Evolutionary conservation across 2,113 vertebrate species (phyloP).

Genomic region (Diadophis punctatus): DNA sequence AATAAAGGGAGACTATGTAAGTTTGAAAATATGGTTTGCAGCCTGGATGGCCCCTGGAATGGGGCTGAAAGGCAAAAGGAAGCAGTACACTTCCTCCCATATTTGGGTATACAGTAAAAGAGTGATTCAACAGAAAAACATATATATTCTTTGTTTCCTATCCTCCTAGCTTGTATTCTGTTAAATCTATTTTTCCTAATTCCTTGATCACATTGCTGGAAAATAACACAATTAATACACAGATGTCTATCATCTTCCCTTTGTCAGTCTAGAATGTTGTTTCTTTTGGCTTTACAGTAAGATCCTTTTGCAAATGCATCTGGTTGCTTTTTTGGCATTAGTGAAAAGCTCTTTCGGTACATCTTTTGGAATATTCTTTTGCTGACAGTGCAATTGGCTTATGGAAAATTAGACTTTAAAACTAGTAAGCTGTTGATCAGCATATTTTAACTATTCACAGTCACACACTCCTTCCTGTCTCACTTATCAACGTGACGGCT

Average conservation of each 20-base stretch:
- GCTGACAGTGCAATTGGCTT: background rate
- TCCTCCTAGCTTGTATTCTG: slow-evolving; percentile 19
- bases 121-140: too few species aligned
- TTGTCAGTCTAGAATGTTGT: background rate
- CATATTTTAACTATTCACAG: slow-evolving; percentile 21
- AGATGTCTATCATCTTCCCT: background rate
- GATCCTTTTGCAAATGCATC: slow-evolving; percentile 5
- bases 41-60: too few species aligned
- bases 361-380: background rate
- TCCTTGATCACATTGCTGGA: slow-evolving; percentile 7
- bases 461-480: background rate
- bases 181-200: slow-evolving; percentile 29
- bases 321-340: slow-evolving; percentile 6
- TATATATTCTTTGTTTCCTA: slow-evolving; percentile 13
- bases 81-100: too few species aligned
- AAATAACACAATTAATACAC: slow-evolving; percentile 30
- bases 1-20: too few species aligned
- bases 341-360: slow-evolving; percentile 22
- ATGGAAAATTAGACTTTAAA: slow-evolving; percentile 19
- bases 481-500: slow-evolving; percentile 9
- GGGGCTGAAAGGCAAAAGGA: too few species aligned
- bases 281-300: background rate
- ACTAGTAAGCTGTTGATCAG: slow-evolving; percentile 10
- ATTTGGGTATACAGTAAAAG: too few species aligned
- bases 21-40: too few species aligned